phyloP scores from a whole-genome alignment of 2,113 vertebrate genomes.

The Psettodes erumei region DNA sequence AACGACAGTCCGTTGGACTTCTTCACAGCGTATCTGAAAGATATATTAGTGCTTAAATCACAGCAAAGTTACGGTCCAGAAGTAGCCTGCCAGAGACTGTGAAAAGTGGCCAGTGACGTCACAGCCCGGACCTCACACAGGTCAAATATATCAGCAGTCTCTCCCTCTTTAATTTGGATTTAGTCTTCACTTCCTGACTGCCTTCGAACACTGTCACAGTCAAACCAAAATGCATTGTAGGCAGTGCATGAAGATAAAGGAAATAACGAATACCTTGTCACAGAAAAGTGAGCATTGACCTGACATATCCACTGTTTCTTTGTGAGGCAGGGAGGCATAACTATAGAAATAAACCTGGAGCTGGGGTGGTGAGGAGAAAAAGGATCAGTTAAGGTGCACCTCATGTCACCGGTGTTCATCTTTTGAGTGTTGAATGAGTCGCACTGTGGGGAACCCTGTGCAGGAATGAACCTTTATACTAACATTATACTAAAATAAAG shows the following conservation, averaged over 20 bases:
- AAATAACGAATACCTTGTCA: constrained; percentile 18
- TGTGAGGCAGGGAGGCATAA: constrained; percentile 29
- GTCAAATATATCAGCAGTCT: constrained; percentile 41
- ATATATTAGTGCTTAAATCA: constrained; percentile 37
- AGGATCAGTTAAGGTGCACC: constrained; percentile 15
- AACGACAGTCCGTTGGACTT: constrained; percentile 12
- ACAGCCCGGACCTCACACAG: constrained; percentile 35
- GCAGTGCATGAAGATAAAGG: constrained; percentile 14
- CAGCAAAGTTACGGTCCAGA: constrained; percentile 12
- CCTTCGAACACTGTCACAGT: neutral
- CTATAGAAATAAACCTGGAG: constrained; percentile 46
- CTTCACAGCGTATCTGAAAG: constrained; percentile 35
- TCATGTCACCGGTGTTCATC: constrained; percentile 15
- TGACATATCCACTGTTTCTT: constrained; percentile 15
- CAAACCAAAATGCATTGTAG: neutral
- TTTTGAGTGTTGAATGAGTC: constrained; percentile 17
- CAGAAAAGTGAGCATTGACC: constrained; percentile 49
- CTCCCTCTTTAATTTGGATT: constrained; percentile 37
- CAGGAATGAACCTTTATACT: neutral
- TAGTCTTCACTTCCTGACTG: constrained; percentile 29
- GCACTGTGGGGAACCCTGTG: neutral
- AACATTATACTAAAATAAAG: neutral
- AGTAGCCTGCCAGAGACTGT: constrained; percentile 30
- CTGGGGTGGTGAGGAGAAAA: neutral
- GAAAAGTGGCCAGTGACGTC: constrained; percentile 44